Conservation (phyloP, 2,888 invertebrate genomes). For the Ornithoptera alexandrae region DNA sequence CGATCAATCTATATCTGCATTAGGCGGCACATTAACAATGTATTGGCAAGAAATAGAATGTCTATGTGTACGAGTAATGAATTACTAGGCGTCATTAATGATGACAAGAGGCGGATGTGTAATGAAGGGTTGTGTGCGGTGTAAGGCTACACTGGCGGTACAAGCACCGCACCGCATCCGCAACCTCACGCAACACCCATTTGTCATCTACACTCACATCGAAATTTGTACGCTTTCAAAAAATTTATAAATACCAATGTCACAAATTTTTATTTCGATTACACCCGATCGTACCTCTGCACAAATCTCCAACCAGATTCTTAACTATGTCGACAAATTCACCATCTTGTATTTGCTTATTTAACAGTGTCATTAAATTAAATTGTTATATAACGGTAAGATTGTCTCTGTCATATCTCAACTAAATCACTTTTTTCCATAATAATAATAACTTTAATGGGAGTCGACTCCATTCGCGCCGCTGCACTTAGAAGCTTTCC, state of each 20-base stretch:
- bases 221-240: conserved; percentile 20
- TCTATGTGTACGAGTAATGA: conserved; percentile 59
- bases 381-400: too few relatives aligned
- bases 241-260: neutral
- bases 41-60: conserved; percentile 56
- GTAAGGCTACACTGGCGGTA: conserved; percentile 42
- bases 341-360: neutral
- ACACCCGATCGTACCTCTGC: neutral
- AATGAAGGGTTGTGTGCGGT: conserved; percentile 40
- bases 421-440: neutral
- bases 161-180: conserved; percentile 31
- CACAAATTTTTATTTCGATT: neutral
- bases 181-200: conserved; percentile 56
- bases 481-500: conserved; percentile 64
- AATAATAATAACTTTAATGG: conserved; percentile 36
- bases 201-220: conserved; percentile 53
- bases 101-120: conserved; percentile 53
- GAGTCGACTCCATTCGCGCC: conserved; percentile 47
- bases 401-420: too few relatives aligned
- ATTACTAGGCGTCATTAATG: conserved; percentile 63
- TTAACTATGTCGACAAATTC: conserved; percentile 9
- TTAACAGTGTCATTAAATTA: too few relatives aligned
- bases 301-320: conserved; percentile 17
- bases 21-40: conserved; percentile 47
- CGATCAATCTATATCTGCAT: conserved; percentile 32